Percentiles rank a stretch among this genome's conserved stretches.
These are phyloP conservation scores for Stramonita haemastoma DNA, from an alignment of 2,888 invertebrate species.

Conservation along the genomic window DNA sequence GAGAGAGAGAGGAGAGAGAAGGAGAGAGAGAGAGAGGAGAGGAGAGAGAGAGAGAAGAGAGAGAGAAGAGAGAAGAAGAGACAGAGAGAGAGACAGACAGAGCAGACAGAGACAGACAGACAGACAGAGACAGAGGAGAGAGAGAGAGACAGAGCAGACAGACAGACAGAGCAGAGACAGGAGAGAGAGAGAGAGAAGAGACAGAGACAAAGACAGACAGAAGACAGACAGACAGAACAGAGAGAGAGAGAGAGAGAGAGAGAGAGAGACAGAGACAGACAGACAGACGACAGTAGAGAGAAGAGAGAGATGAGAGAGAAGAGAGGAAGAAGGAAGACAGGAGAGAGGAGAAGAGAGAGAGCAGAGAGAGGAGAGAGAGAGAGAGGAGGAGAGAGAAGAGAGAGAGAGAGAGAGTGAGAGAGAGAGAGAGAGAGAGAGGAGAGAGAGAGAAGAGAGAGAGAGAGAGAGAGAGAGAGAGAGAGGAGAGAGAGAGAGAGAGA, in stretches of 20 bases:
- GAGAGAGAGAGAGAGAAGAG: too few species aligned
- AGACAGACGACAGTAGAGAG: background rate
- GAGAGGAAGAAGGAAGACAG: background rate
- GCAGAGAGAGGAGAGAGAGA: background rate
- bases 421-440: background rate
- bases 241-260: background rate
- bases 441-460: background rate
- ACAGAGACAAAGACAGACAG: too few species aligned
- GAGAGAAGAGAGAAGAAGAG: background rate
- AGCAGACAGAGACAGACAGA: background rate
- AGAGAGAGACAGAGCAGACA: too few species aligned
- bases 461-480: background rate
- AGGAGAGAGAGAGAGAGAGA: constrained; percentile 19
- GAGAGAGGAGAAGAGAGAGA: background rate
- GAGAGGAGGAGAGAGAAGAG: background rate
- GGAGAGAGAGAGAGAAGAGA: background rate
- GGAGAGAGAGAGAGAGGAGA: background rate
- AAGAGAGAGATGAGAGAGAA: background rate
- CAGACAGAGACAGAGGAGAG: background rate
- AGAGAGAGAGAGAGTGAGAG: too few species aligned
- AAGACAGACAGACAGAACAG: too few species aligned
- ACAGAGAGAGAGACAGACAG: background rate
- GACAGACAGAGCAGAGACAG: too few species aligned
- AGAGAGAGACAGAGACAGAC: background rate
- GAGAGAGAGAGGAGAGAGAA: background rate